Conservation (phyloP, 2,797 vertebrate species). For the Hemitrygon akajei region DNA sequence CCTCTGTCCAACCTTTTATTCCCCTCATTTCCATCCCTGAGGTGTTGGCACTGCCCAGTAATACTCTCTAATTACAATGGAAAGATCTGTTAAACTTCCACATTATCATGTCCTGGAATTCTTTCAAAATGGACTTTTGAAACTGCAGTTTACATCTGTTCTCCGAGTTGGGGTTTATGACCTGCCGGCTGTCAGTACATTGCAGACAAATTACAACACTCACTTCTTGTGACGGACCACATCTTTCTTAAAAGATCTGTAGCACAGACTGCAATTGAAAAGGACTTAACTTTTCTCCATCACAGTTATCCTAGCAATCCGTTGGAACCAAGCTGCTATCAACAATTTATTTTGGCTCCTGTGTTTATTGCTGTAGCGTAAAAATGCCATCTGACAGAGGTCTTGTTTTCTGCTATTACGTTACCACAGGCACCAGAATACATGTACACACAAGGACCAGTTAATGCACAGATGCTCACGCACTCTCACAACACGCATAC, state of each 20-base stretch:
- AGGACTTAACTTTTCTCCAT: conserved; percentile 40
- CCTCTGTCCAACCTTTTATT: too few relatives aligned
- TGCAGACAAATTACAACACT: conserved; percentile 47
- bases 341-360: conserved; percentile 32
- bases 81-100: not conserved
- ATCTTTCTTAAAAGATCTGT: conserved; percentile 47
- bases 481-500: too few relatives aligned
- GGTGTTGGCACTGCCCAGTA: not conserved
- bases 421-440: not conserved
- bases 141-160: not conserved
- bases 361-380: not conserved
- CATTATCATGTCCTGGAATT: not conserved
- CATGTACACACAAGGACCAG: too few relatives aligned
- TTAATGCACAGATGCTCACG: too few relatives aligned
- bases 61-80: not conserved
- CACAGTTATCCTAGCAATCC: not conserved
- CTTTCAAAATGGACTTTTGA: conserved; percentile 11
- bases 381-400: not conserved
- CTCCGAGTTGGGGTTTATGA: not conserved
- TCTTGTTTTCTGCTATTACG: not conserved
- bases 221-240: conserved; percentile 44
- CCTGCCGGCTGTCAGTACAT: conserved; percentile 39
- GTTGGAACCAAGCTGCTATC: conserved; percentile 43
- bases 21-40: too few relatives aligned
- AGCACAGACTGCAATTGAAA: conserved; percentile 45